Percentiles rank a stretch among this genome's conserved stretches.
phyloP scores from a whole-genome alignment of 2,113 vertebrate species.

The Sprattus sprattus region DNA sequence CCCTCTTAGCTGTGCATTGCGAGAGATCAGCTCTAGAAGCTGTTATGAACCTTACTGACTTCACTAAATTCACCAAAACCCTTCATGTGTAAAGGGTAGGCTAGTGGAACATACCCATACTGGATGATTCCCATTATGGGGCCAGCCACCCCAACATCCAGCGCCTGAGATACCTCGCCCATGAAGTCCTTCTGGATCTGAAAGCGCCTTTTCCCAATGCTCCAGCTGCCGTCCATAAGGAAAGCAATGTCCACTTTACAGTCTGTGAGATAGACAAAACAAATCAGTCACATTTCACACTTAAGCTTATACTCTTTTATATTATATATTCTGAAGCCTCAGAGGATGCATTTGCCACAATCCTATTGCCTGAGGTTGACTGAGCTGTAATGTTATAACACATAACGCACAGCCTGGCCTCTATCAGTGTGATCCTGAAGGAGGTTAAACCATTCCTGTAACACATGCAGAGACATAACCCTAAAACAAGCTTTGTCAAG shows the following conservation, averaged over 20 bases:
- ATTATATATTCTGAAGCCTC: neutral
- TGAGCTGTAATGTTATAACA: neutral
- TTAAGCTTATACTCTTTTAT: neutral
- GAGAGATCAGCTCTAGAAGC: neutral
- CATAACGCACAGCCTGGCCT: neutral
- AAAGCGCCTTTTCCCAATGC: constrained; percentile 93
- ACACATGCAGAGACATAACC: neutral
- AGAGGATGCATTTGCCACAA: neutral
- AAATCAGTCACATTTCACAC: neutral
- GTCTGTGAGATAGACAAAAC: constrained; percentile 64
- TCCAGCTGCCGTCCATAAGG: constrained; percentile 92
- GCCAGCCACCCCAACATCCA: constrained; percentile 80
- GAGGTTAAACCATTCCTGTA: neutral
- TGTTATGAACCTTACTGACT: neutral
- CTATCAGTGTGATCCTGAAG: neutral
- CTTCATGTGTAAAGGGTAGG: neutral
- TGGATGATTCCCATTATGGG: constrained; percentile 94
- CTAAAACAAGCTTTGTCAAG: neutral
- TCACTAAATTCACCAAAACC: neutral
- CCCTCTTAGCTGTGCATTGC: neutral
- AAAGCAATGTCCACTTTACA: constrained; percentile 92
- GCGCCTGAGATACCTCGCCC: constrained; percentile 76
- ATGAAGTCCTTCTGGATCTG: constrained; percentile 94
- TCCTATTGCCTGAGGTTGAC: neutral
- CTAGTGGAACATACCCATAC: constrained; percentile 77